These are phyloP conservation scores for Cebuella pygmaea DNA, from an alignment of 2,797 vertebrate species.

Conservation along the genomic window DNA sequence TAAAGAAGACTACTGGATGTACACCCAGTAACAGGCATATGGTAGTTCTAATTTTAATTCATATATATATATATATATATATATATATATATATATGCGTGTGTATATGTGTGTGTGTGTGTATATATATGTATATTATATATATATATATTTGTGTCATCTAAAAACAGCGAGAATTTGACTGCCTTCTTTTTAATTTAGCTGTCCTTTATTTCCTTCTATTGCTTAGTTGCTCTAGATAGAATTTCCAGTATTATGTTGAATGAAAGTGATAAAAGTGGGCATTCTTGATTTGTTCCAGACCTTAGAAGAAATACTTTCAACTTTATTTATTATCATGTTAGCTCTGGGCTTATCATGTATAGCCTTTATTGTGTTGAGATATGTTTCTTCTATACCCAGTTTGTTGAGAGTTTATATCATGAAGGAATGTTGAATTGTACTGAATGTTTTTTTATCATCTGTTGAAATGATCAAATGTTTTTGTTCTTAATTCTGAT, in stretches of 20 bases:
- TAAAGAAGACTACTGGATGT: no score
- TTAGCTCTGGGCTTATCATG: not conserved
- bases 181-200: not conserved
- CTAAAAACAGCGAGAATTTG: not conserved
- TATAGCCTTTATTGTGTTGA: not conserved
- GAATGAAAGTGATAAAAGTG: not conserved
- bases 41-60: no score
- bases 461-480: not conserved
- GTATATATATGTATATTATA: no score
- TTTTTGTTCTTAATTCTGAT: not conserved
- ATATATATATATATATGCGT: no score
- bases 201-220: not conserved
- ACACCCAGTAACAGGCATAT: no score
- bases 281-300: not conserved
- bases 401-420: not conserved
- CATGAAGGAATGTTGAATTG: not conserved
- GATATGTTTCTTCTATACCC: not conserved
- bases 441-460: not conserved
- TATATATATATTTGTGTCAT: not conserved
- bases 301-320: not conserved
- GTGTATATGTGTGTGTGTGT: no score
- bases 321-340: not conserved
- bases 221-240: not conserved
- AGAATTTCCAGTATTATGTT: not conserved
- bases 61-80: no score